phyloP scores from a whole-genome alignment of 2,113 vertebrate species.

The Leucopternis melanops region DNA sequence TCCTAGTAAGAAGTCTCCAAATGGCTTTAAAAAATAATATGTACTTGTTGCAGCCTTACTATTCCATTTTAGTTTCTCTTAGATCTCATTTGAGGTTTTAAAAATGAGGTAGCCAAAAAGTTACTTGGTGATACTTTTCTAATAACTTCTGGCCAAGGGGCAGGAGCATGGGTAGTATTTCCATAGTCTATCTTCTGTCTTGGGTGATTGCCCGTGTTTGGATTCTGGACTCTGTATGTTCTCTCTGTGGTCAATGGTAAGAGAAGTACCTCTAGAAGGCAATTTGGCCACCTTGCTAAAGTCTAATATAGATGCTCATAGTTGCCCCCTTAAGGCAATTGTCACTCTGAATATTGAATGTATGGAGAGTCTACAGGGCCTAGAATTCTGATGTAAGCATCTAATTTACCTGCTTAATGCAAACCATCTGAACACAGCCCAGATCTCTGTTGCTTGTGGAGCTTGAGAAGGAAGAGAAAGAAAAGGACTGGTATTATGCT shows the following conservation, averaged over 20 bases:
- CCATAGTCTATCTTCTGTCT: not conserved
- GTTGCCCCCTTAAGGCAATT: not conserved
- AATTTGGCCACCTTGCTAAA: not conserved
- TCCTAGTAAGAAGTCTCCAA: not conserved
- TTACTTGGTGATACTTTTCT: not conserved
- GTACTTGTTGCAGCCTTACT: not conserved
- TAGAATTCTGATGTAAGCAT: not conserved
- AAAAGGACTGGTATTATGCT: too few species aligned
- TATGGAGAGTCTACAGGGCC: not conserved
- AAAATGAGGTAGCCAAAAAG: not conserved
- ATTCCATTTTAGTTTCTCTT: not conserved
- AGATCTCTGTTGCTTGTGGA: too few species aligned
- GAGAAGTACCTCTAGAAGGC: not conserved
- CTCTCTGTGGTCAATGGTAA: not conserved
- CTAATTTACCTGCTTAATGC: not conserved
- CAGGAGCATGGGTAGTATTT: not conserved
- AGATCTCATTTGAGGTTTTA: not conserved
- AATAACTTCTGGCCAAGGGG: not conserved
- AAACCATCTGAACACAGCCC: not conserved
- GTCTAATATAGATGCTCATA: not conserved
- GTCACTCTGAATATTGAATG: not conserved
- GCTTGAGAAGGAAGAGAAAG: too few species aligned
- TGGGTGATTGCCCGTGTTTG: not conserved
- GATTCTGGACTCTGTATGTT: not conserved
- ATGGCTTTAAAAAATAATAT: not conserved